These are phyloP conservation scores for Thecophora atra DNA, from an alignment of 2,888 invertebrate species.

Conservation along the genomic window DNA sequence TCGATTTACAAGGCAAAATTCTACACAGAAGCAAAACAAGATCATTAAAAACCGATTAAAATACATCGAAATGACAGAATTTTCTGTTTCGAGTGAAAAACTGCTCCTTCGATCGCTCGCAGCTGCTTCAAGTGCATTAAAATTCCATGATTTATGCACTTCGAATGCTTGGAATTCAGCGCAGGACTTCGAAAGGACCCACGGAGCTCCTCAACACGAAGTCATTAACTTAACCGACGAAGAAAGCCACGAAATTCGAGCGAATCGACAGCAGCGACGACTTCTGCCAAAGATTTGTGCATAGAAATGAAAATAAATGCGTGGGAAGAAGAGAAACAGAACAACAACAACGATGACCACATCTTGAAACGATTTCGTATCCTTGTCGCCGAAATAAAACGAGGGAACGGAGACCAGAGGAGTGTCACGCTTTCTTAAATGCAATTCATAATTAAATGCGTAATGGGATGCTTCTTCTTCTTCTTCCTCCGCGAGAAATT, in stretches of 20 bases:
- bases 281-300: neutral
- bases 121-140: too few species aligned
- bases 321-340: conserved; percentile 22
- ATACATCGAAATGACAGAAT: too few species aligned
- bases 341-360: neutral
- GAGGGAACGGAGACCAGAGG: neutral
- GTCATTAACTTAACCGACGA: too few species aligned
- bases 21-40: too few species aligned
- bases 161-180: too few species aligned
- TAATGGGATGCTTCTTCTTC: neutral
- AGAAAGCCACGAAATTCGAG: too few species aligned
- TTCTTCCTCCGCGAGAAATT: neutral
- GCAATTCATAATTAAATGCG: neutral
- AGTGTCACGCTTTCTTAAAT: conserved; percentile 16
- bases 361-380: neutral
- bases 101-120: too few species aligned
- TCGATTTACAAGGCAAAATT: too few species aligned
- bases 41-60: too few species aligned
- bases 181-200: neutral
- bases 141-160: too few species aligned
- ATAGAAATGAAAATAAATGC: neutral
- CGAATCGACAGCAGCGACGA: neutral
- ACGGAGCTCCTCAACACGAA: neutral
- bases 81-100: too few species aligned
- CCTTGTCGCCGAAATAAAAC: neutral